Conservation (phyloP, 1,140 invertebrate genomes). For the Drosophila bifasciata region DNA sequence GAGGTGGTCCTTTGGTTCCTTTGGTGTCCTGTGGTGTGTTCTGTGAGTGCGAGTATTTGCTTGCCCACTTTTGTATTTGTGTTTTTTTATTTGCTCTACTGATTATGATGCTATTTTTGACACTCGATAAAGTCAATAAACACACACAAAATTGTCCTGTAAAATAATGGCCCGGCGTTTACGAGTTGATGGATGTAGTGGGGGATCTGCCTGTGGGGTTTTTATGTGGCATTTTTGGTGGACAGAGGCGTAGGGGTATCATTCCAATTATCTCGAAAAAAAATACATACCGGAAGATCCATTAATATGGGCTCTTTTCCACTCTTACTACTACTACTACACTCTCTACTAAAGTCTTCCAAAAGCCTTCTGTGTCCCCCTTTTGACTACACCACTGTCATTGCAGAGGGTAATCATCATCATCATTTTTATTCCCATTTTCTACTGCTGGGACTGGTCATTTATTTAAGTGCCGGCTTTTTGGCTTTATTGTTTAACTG, state of each 20-base stretch:
- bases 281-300: too few relatives aligned
- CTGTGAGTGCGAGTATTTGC: not conserved
- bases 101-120: constrained; percentile 71
- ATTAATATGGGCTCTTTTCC: too few relatives aligned
- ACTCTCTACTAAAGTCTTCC: too few relatives aligned
- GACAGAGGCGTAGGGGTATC: too few relatives aligned
- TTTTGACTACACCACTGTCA: too few relatives aligned
- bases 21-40: too few relatives aligned
- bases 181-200: not conserved
- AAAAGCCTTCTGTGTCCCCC: too few relatives aligned
- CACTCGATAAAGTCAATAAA: constrained; percentile 73
- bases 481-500: constrained; percentile 43
- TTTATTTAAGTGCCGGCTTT: constrained; percentile 30
- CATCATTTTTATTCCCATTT: not conserved
- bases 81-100: constrained; percentile 42
- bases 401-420: too few relatives aligned
- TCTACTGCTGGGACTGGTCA: not conserved
- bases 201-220: not conserved
- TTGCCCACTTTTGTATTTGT: constrained; percentile 22
- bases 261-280: too few relatives aligned
- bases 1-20: too few relatives aligned
- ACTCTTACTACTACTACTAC: too few relatives aligned
- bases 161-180: constrained; percentile 10
- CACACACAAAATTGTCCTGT: constrained; percentile 23
- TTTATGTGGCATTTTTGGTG: too few relatives aligned